These are phyloP conservation scores for Aleiodes alternator DNA, from an alignment of 2,888 invertebrate genomes.

Conservation along the genomic window DNA sequence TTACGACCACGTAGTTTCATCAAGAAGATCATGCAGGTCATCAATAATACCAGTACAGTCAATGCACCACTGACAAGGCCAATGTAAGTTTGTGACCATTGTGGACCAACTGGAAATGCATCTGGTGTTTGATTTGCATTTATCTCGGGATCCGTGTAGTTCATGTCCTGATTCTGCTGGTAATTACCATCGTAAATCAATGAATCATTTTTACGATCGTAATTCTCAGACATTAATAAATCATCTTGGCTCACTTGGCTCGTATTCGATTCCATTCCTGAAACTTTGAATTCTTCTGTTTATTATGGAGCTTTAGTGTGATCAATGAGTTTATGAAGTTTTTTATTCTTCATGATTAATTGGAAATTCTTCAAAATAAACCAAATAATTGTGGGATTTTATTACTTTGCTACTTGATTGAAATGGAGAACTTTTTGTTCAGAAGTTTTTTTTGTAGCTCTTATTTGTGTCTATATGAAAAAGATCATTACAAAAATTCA, in stretches of 20 bases:
- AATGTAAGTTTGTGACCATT: conserved; percentile 75
- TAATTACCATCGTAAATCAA: conserved; percentile 25
- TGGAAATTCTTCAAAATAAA: no score
- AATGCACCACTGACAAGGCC: conserved; percentile 81
- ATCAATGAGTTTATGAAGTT: neutral
- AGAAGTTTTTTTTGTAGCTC: no score
- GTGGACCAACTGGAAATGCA: conserved; percentile 79
- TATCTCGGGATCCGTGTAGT: conserved; percentile 65
- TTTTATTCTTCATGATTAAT: no score
- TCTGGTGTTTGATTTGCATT: conserved; percentile 76
- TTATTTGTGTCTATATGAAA: no score
- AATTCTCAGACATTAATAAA: neutral
- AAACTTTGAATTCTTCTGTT: conserved; percentile 44
- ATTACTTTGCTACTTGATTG: no score
- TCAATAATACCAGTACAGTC: conserved; percentile 81
- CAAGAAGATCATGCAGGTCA: conserved; percentile 81
- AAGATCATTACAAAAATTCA: no score
- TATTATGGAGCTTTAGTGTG: conserved; percentile 37
- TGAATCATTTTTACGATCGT: conserved; percentile 36
- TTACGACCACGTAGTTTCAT: conserved; percentile 82
- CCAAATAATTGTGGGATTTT: no score
- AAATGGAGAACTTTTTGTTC: no score
- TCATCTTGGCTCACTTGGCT: conserved; percentile 45
- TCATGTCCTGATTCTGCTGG: conserved; percentile 57
- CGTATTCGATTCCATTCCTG: conserved; percentile 54